These are phyloP conservation scores for Lasiurus cinereus DNA, from an alignment of 2,113 vertebrate genomes.

Conservation along the genomic window DNA sequence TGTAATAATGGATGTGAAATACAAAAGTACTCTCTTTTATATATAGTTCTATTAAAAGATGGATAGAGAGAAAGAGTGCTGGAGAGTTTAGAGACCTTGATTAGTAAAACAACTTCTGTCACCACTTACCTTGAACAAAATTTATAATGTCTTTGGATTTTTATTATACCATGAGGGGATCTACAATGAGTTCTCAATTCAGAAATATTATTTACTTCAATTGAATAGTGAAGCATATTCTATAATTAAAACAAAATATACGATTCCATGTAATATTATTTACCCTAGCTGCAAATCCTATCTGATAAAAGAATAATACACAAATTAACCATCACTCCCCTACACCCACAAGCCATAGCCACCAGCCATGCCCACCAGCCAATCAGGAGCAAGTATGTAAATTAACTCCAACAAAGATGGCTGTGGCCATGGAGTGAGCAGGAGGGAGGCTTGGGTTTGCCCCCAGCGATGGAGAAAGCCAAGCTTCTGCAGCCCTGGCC, in stretches of 20 bases:
- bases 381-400: no score
- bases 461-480: no score
- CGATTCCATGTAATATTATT: neutral
- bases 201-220: neutral
- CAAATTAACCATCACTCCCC: no score
- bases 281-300: neutral
- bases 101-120: neutral
- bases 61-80: neutral
- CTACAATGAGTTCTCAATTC: slow-evolving; percentile 22
- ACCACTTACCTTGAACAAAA: neutral
- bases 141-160: neutral
- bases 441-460: no score
- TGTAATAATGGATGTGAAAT: neutral
- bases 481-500: no score
- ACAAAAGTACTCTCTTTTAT: neutral
- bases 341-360: no score
- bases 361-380: no score
- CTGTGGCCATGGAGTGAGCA: no score
- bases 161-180: neutral
- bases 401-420: no score
- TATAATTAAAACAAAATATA: neutral
- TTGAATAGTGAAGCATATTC: neutral
- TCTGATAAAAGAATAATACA: no score
- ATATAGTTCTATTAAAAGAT: neutral
- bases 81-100: neutral